phyloP scores from a whole-genome alignment of 2,113 vertebrate species.

The Scalopus aquaticus region DNA sequence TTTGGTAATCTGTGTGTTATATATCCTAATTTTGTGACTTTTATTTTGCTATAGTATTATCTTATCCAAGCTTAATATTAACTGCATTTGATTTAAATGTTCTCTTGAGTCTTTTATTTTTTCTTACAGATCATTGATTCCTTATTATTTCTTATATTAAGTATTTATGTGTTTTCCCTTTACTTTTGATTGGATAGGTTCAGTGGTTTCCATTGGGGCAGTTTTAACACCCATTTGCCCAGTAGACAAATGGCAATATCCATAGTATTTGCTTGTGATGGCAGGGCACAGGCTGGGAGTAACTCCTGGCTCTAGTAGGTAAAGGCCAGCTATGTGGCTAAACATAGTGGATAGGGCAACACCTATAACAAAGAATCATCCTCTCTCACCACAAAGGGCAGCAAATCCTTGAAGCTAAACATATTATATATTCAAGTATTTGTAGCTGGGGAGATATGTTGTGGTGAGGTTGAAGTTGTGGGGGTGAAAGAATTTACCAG shows the following conservation, averaged over 20 bases:
- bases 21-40: background rate
- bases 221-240: background rate
- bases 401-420: background rate
- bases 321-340: background rate
- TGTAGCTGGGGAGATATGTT: too few relatives aligned
- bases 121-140: background rate
- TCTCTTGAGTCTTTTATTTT: background rate
- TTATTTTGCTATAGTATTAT: background rate
- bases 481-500: too few relatives aligned
- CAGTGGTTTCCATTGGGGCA: background rate
- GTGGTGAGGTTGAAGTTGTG: too few relatives aligned
- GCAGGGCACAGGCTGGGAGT: background rate
- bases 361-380: background rate
- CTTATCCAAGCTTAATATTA: conserved; percentile 8
- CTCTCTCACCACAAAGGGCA: background rate
- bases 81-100: background rate
- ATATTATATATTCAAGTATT: background rate
- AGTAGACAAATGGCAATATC: background rate
- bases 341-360: background rate
- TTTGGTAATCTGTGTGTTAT: background rate
- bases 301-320: background rate
- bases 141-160: background rate
- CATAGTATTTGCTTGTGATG: background rate
- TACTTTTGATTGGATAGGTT: background rate
- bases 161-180: background rate